Evolutionary conservation across 1,140 invertebrate species (phyloP), one percentile per base, ranked within the genome.

Genomic region (Bombus balteatus): DNA sequence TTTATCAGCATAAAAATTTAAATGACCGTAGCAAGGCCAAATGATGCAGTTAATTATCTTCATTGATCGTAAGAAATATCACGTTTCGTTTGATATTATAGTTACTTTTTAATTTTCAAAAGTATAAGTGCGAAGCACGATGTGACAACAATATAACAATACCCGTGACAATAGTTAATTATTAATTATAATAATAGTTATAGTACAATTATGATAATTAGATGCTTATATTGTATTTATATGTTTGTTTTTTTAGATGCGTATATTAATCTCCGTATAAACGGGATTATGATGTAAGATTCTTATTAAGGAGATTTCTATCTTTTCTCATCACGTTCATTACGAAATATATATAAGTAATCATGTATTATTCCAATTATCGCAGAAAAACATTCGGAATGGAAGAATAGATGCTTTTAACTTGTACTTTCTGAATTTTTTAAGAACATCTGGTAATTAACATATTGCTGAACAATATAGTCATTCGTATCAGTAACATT

Each of bases 221-320:
- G 25, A 41, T 10, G 15, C 4, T 39, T 41, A 18, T n/a, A 32
- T 32, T 32, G 32, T 32, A 32, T 32, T 32, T 32, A 32, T 32
- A 32, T 32, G 32, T 53, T 39, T 22, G 70, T n/a, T n/a, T 53
- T 53, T 15, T 12, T 34, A 4, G 65, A 70, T 37, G n/a, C 12
- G 34, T 15, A 5, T 43, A 39, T 47, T 18, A 47, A 22, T 59
- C 25, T 41, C 1, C 3, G 22, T 28, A 34, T 9, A 13, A 57
- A 59, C 22, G 6, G 18, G 37, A 34, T 5, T 34, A 1, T 85
- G 70, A 85, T 37, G 72, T 25, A 85, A 81, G 39, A 22, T 2
- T 13, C 43, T 74, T 43, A 57, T 81, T 85, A 68, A 41, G 5
- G 5, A 81, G 84, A 85, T 81, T 34, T n/a, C 34, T 32, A 81